Evolutionary conservation across 2,888 invertebrate species (phyloP), one percentile per base, ranked within the genome.

Genomic region (Orthosia gracilis): DNA sequence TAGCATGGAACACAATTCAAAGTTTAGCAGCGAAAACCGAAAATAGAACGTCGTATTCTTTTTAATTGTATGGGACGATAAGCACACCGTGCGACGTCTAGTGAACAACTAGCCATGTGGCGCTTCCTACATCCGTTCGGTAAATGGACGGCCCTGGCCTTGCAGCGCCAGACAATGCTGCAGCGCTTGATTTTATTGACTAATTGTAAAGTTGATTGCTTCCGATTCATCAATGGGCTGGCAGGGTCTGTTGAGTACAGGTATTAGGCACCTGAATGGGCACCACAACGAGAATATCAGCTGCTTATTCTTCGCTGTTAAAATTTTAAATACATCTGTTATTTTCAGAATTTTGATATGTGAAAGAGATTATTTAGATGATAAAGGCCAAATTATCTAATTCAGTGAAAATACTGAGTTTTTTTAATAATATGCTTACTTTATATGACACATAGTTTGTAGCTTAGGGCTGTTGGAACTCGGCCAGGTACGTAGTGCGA

Each of bases 81-180:
- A 83, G 84, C 85, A 84, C 85, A 82, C 85, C 59, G 83, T 80
- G 63, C 85, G 87, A 79, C 90, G 88, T 84, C 80, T 87, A 82
- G 85, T 82, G 90, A 87, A 83, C 85, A 84, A 92, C 93, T 93
- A 91, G 89, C 88, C 85, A 79, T 87, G 88, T 87, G 84, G 86
- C 90, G 89, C 91, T 93, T 92, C 92, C 91, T 90, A 89, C 89
- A 91, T 92, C 90, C 91, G 91, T 82, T 83, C 85, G 78, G 80
- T 87, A 86, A 86, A 89, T 87, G 85, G 85, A 76, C 86, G 91
- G 70, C 90, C 91, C 77, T 91, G 92, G 91, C 94, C 93, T 92
- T 93, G 93, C 78, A 78, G 83, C 84, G 50, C 70, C 78, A 75
- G 76, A 82, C 80, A 83, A 84, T 87, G 86, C 87, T 89, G 87